Evolutionary conservation across 2,888 invertebrate species (phyloP).

Genomic region (Oscheius onirici): DNA sequence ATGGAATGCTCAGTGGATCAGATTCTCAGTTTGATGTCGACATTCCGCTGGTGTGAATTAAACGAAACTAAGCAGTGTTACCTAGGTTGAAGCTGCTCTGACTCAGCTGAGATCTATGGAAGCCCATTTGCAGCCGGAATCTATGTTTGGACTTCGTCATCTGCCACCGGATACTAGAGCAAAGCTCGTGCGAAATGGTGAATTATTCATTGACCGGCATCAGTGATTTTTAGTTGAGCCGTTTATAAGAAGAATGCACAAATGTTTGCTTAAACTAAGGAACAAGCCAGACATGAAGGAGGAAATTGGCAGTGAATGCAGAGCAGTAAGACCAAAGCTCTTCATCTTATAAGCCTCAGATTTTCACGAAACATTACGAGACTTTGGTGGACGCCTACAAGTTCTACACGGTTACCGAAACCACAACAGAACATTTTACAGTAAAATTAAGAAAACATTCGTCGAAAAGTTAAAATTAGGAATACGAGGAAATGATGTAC

Average conservation of each 20-base stretch:
- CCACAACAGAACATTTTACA: neutral
- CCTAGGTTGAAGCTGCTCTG: conserved; percentile 25
- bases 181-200: conserved; percentile 25
- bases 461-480: conserved; percentile 1
- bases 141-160: conserved; percentile 27
- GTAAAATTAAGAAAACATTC: neutral
- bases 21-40: conserved; percentile 7
- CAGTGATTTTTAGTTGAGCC: conserved; percentile 2
- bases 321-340: neutral
- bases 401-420: conserved; percentile 27
- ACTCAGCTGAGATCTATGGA: conserved; percentile 44
- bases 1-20: conserved; percentile 38
- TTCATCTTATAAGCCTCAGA: conserved; percentile 32
- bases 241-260: conserved; percentile 39
- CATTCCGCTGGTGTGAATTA: neutral
- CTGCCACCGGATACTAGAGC: conserved; percentile 18
- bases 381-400: conserved; percentile 47
- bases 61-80: neutral
- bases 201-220: neutral
- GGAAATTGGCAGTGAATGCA: conserved; percentile 10
- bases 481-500: conserved; percentile 35
- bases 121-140: conserved; percentile 20
- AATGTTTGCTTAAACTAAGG: conserved; percentile 28
- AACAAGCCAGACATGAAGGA: neutral
- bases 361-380: conserved; percentile 47